A percentile compares a stretch with the other conserved stretches of the same genome.
Conservation (phyloP, 2,113 vertebrate species). For the Daubentonia madagascariensis region DNA sequence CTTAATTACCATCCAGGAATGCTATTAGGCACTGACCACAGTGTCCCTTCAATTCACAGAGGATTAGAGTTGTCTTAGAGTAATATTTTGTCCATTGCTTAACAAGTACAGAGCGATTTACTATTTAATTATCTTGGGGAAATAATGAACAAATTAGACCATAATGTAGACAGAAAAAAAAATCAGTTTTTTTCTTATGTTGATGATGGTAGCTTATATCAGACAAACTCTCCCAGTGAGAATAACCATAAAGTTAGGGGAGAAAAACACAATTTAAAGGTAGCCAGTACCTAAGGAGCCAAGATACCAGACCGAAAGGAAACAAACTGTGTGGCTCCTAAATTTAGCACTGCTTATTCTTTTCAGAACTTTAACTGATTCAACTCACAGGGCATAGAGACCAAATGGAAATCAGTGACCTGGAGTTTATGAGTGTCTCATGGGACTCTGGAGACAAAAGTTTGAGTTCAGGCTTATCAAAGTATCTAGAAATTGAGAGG, state of each 20-base stretch:
- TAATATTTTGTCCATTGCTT: slow-evolving; percentile 43
- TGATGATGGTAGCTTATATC: not conserved
- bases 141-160: slow-evolving; percentile 45
- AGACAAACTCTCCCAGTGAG: not conserved
- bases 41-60: slow-evolving; percentile 6
- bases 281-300: not conserved
- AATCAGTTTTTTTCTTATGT: not conserved
- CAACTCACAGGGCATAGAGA: not conserved
- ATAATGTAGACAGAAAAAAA: not conserved
- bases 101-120: not conserved
- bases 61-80: slow-evolving; percentile 41
- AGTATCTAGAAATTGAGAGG: not conserved
- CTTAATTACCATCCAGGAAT: not conserved
- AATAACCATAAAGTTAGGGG: not conserved
- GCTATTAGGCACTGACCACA: slow-evolving; percentile 28
- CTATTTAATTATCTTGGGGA: slow-evolving; percentile 38
- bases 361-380: not conserved
- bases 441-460: not conserved
- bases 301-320: not conserved
- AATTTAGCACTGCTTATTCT: not conserved
- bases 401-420: not conserved
- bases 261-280: not conserved
- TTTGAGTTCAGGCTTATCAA: not conserved
- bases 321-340: not conserved
- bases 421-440: not conserved